A percentile compares a stretch with the other conserved stretches of the same genome.
These are phyloP conservation scores for Polypterus senegalus DNA, from an alignment of 2,113 vertebrate species.

Conservation along the genomic window DNA sequence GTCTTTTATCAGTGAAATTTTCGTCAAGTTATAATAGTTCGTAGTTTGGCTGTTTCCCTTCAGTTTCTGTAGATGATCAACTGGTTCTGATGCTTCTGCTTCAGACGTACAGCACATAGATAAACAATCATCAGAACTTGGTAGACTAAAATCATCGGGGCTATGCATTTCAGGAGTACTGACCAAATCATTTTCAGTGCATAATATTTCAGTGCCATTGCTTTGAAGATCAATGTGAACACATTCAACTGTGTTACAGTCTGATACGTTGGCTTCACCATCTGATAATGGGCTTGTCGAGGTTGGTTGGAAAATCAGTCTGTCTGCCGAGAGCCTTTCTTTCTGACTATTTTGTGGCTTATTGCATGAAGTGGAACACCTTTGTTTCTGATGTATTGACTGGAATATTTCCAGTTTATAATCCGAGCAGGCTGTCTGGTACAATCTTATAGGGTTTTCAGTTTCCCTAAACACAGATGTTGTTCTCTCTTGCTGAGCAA, in stretches of 20 bases:
- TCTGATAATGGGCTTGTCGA: too few relatives aligned
- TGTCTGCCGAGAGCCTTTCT: too few relatives aligned
- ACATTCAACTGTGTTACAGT: too few relatives aligned
- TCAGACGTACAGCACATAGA: not conserved
- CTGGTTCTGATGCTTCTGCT: not conserved
- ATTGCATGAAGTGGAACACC: not conserved
- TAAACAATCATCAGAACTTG: constrained; percentile 1
- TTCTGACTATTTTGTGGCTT: not conserved
- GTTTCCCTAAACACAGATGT: not conserved
- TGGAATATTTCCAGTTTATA: not conserved
- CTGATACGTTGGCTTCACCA: too few relatives aligned
- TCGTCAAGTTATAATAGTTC: constrained; percentile 14
- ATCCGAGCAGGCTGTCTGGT: not conserved
- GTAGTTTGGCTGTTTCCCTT: too few relatives aligned
- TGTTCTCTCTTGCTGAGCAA: not conserved
- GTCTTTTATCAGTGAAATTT: constrained; percentile 15
- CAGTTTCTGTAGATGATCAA: too few relatives aligned
- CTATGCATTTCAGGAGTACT: not conserved
- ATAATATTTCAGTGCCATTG: too few relatives aligned
- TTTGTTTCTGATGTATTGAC: not conserved
- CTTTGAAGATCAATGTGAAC: too few relatives aligned
- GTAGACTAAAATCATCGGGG: constrained; percentile 10
- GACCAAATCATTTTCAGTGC: too few relatives aligned
- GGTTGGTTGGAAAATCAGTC: too few relatives aligned
- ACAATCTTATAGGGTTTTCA: not conserved